Evolutionary conservation across 1,140 invertebrate genomes (phyloP), one percentile per base, ranked within the genome.

Genomic region (Trachymyrmex septentrionalis): DNA sequence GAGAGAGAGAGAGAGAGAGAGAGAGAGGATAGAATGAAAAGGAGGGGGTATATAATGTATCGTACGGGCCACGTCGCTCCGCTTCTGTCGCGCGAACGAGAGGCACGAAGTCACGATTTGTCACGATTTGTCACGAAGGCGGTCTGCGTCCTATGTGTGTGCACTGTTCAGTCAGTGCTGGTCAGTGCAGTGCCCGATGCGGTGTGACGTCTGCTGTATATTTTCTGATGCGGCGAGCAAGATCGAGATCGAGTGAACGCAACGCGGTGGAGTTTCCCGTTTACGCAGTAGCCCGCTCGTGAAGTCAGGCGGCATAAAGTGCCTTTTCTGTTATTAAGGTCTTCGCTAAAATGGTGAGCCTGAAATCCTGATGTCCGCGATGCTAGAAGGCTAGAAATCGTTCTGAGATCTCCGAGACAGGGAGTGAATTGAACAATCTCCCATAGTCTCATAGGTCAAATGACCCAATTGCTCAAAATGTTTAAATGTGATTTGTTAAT

Each of bases 261-360:
- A 44, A 14, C 12, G n/a, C 34, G 34, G 34, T 50, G 66, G 12
- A 24, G 44, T 48, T 24, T 24, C 16, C 16, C 24, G 48, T 30
- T 73, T 27, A 30, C 34, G 73, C 14, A 57, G 27, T 38, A 76
- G 57, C n/a, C 19, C 19, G 24, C 12, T 12, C 48, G 48, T 7
- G 14, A 14, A 50, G n/a, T 59, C n/a, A 5, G 16, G 1, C 19
- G 19, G 21, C 16, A 53, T 24, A 61, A 75, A 84, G 80, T 84
- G 80, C 80, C 80, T 84, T 84, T 75, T 61, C 48, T 38, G 55
- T 75, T 57, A 84, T 50, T 63, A 34, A 48, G 38, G 14, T 16
- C n/a, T 55, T 55, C 50, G 30, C 55, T 34, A 84, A 75, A 34
- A 84, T 84, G 80, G 80, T 84, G n/a, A 84, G 69, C 73, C n/a